These are phyloP conservation scores for Neoitamus cyanurus DNA, from an alignment of 2,888 invertebrate species.

Conservation along the genomic window DNA sequence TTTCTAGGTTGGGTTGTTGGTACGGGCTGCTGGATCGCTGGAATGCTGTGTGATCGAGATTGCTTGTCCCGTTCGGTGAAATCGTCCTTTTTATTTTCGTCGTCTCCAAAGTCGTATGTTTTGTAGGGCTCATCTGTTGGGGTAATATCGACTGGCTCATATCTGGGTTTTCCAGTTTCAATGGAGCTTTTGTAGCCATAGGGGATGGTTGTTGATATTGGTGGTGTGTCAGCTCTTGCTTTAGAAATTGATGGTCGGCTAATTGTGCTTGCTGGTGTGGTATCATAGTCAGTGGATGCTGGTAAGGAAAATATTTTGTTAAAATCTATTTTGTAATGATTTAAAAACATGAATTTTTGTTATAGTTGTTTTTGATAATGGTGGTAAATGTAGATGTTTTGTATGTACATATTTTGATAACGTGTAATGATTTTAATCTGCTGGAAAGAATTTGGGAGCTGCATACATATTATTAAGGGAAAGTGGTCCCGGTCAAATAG, in stretches of 20 bases:
- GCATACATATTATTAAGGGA: too few relatives aligned
- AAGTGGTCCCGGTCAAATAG: too few relatives aligned
- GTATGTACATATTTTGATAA: neutral
- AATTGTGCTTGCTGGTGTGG: constrained; percentile 56
- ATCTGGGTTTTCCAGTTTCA: neutral
- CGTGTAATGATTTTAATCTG: too few relatives aligned
- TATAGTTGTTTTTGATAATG: too few relatives aligned
- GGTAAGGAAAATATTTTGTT: neutral
- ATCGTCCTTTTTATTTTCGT: constrained; percentile 66
- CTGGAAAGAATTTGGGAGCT: too few relatives aligned
- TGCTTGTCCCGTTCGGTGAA: constrained; percentile 63
- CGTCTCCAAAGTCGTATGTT: constrained; percentile 60
- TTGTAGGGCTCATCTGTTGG: constrained; percentile 22
- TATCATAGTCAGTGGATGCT: constrained; percentile 66
- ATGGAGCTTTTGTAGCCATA: constrained; percentile 25
- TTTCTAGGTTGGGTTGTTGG: neutral
- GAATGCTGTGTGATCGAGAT: neutral
- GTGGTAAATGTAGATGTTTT: neutral
- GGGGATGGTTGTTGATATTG: constrained; percentile 53
- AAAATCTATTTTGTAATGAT: neutral
- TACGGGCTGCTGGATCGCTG: neutral
- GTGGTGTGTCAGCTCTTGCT: constrained; percentile 55
- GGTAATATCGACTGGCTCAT: constrained; percentile 49
- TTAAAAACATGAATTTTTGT: too few relatives aligned
- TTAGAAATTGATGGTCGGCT: neutral